A percentile compares a stretch with the other conserved stretches of the same genome.
Evolutionary conservation across 1,140 invertebrate genomes (phyloP).

Genomic region (Contarinia nasturtii): DNA sequence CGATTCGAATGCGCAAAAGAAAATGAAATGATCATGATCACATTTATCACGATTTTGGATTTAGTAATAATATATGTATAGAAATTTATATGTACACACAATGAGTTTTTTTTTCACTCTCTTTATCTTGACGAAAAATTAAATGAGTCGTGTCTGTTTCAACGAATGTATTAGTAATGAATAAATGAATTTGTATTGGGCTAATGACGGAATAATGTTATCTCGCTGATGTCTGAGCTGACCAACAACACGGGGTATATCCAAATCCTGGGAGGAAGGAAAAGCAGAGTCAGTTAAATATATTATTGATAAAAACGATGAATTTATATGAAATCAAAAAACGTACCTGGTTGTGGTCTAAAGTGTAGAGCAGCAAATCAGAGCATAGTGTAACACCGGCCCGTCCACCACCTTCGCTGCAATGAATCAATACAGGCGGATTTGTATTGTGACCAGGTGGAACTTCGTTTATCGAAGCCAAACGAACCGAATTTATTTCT

Average conservation of each 20-base stretch:
- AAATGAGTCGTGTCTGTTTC: constrained; percentile 71
- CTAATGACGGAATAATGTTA: constrained; percentile 66
- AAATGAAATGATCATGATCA: too few relatives aligned
- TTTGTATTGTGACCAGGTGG: constrained; percentile 44
- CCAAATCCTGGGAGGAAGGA: constrained; percentile 38
- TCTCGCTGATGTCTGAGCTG: constrained; percentile 65
- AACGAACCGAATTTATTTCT: constrained; percentile 62
- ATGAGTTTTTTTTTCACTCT: too few relatives aligned
- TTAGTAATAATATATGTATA: too few relatives aligned
- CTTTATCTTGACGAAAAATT: constrained; percentile 6
- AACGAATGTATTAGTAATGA: constrained; percentile 65
- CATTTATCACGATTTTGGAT: too few relatives aligned
- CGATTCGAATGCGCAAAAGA: too few relatives aligned
- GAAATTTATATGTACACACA: too few relatives aligned
- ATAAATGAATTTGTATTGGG: constrained; percentile 81
- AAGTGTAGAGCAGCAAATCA: constrained; percentile 59
- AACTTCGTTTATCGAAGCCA: constrained; percentile 46
- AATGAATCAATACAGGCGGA: constrained; percentile 48
- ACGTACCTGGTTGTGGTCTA: constrained; percentile 70
- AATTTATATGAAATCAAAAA: not conserved
- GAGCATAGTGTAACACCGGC: constrained; percentile 59
- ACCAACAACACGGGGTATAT: constrained; percentile 54
- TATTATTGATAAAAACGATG: constrained; percentile 4
- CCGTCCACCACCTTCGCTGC: constrained; percentile 46
- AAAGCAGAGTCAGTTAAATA: constrained; percentile 1